Evolutionary conservation across 2,113 vertebrate species (phyloP).

Genomic region (Plestiodon gilberti): DNA sequence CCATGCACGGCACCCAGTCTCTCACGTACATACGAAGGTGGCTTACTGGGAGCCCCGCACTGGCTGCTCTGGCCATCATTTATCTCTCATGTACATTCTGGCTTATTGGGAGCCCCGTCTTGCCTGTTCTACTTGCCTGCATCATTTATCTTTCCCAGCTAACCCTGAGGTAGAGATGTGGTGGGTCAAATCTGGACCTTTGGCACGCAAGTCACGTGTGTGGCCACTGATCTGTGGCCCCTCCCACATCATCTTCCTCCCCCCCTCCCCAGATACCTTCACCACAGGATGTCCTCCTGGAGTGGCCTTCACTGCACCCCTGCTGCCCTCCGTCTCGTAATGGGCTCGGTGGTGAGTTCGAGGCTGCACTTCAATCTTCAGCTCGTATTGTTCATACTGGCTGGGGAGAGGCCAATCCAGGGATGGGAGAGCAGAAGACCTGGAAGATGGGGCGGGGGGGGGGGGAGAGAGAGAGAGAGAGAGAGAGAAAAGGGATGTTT

Average conservation of each 20-base stretch:
- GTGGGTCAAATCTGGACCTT: no score
- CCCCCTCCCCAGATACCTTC: constrained; percentile 77
- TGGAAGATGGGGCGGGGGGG: constrained; percentile 35
- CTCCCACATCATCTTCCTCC: background rate
- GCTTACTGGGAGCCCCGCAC: no score
- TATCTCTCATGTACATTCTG: no score
- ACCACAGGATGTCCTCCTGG: constrained; percentile 88
- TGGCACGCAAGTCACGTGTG: no score
- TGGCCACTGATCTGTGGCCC: no score
- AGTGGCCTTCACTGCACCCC: constrained; percentile 89
- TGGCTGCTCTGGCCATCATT: no score
- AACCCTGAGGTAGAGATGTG: no score
- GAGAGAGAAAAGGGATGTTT: background rate
- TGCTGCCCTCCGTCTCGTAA: constrained; percentile 92
- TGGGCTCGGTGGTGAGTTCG: constrained; percentile 90
- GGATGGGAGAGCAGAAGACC: constrained; percentile 87
- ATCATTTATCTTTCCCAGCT: no score
- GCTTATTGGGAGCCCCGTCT: no score
- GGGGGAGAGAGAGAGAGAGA: background rate
- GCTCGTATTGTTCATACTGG: constrained; percentile 89
- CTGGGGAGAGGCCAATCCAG: constrained; percentile 92
- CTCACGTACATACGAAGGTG: no score
- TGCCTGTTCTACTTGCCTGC: no score
- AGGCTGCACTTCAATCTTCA: constrained; percentile 90
- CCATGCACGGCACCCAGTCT: background rate